phyloP scores from a whole-genome alignment of 2,888 invertebrate genomes.

The Boloria selene region DNA sequence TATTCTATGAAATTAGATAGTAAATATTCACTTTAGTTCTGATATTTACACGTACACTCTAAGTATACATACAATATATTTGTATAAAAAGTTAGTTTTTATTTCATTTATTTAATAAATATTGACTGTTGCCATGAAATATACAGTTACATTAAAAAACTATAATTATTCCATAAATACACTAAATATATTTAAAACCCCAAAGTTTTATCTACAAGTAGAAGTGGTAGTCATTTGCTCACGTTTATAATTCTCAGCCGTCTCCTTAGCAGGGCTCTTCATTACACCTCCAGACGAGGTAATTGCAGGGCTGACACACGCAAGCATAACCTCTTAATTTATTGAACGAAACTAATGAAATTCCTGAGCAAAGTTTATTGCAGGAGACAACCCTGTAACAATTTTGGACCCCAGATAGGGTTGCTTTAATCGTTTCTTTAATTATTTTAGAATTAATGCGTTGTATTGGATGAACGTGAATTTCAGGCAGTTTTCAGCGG shows the following conservation, averaged over 20 bases:
- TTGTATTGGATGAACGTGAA: slow-evolving; percentile 52
- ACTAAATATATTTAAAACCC: not conserved
- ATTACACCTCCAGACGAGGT: slow-evolving; percentile 75
- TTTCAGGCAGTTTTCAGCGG: slow-evolving; percentile 42
- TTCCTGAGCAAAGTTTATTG: slow-evolving; percentile 79
- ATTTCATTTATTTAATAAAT: no score
- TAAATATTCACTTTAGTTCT: no score
- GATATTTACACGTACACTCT: no score
- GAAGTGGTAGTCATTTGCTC: slow-evolving; percentile 37
- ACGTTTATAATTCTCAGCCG: slow-evolving; percentile 50
- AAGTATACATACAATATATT: no score
- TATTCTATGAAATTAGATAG: no score
- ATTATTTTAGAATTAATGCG: slow-evolving; percentile 75
- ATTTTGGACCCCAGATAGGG: slow-evolving; percentile 66
- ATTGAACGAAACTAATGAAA: slow-evolving; percentile 83
- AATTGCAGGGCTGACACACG: slow-evolving; percentile 81
- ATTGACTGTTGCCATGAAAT: not conserved
- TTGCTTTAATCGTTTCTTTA: slow-evolving; percentile 77
- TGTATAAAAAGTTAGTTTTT: no score
- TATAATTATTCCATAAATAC: not conserved
- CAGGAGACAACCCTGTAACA: slow-evolving; percentile 77
- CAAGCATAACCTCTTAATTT: slow-evolving; percentile 82
- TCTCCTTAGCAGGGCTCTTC: slow-evolving; percentile 65
- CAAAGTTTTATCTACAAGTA: not conserved
- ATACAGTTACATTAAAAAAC: not conserved